Evolutionary conservation across 2,797 vertebrate genomes (phyloP).

Genomic region (Neopelma chrysocephalum): DNA sequence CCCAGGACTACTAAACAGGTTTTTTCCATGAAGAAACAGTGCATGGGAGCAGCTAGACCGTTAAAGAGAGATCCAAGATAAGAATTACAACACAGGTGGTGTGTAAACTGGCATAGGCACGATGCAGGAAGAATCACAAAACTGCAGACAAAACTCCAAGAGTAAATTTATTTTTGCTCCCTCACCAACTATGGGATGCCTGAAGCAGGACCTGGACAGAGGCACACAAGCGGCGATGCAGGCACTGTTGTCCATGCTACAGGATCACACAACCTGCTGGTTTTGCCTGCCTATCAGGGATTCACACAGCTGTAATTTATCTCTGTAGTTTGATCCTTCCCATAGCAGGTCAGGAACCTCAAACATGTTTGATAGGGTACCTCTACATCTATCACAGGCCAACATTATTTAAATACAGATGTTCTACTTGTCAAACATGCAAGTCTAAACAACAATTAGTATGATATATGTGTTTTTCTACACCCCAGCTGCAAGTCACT

Average conservation of each 20-base stretch:
- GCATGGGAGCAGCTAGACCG: background rate
- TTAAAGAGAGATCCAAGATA: background rate
- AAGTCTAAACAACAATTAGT: background rate
- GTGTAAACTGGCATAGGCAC: background rate
- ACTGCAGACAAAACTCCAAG: background rate
- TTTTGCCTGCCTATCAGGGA: background rate
- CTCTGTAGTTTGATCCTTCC: background rate
- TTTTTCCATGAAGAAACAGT: conserved; percentile 43
- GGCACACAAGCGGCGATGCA: background rate
- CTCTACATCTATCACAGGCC: background rate
- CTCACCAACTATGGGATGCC: fast-evolving
- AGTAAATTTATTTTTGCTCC: background rate
- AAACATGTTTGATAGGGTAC: fast-evolving
- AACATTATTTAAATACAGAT: background rate
- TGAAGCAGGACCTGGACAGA: background rate
- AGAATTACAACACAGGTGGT: background rate
- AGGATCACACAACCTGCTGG: background rate
- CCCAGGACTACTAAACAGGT: background rate
- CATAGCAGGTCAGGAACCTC: background rate
- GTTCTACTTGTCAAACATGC: background rate
- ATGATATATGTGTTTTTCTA: background rate
- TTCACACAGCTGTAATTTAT: background rate
- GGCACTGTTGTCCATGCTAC: fast-evolving
- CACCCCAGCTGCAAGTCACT: background rate
- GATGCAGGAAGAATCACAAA: background rate